These are phyloP conservation scores for Aplocera efformata DNA, from an alignment of 2,888 invertebrate species.

Conservation along the genomic window DNA sequence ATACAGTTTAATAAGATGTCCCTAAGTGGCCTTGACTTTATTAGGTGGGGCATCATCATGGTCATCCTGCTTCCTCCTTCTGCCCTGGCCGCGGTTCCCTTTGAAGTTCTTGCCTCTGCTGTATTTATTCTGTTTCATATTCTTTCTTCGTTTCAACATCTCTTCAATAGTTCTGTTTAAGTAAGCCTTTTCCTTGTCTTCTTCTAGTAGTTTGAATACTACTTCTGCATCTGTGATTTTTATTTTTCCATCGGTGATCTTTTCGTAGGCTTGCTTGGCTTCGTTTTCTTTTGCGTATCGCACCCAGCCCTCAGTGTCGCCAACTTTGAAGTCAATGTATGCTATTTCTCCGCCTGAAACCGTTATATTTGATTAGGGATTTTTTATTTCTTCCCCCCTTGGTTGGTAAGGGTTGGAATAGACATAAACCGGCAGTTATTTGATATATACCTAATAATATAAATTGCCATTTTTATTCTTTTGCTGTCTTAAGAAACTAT, in stretches of 20 bases:
- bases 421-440: too few relatives aligned
- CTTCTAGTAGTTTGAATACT: slow-evolving; percentile 81
- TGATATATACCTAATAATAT: too few relatives aligned
- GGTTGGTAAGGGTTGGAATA: too few relatives aligned
- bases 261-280: slow-evolving; percentile 83
- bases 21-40: slow-evolving; percentile 54
- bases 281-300: slow-evolving; percentile 85
- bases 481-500: too few relatives aligned
- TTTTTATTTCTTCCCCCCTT: neutral
- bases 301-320: slow-evolving; percentile 86
- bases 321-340: slow-evolving; percentile 88
- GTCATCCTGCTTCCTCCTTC: slow-evolving; percentile 53
- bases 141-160: slow-evolving; percentile 79
- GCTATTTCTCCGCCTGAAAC: slow-evolving; percentile 79
- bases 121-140: slow-evolving; percentile 56
- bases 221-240: slow-evolving; percentile 75
- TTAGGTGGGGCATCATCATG: slow-evolving; percentile 47
- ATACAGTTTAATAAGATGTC: too few relatives aligned
- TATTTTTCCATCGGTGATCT: slow-evolving; percentile 83
- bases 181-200: slow-evolving; percentile 86
- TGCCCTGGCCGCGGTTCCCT: slow-evolving; percentile 44
- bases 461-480: too few relatives aligned
- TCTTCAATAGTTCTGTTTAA: slow-evolving; percentile 82
- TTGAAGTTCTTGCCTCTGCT: slow-evolving; percentile 54
- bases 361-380: neutral